Evolutionary conservation across 2,113 vertebrate genomes (phyloP).

Genomic region (Gobio gobio): DNA sequence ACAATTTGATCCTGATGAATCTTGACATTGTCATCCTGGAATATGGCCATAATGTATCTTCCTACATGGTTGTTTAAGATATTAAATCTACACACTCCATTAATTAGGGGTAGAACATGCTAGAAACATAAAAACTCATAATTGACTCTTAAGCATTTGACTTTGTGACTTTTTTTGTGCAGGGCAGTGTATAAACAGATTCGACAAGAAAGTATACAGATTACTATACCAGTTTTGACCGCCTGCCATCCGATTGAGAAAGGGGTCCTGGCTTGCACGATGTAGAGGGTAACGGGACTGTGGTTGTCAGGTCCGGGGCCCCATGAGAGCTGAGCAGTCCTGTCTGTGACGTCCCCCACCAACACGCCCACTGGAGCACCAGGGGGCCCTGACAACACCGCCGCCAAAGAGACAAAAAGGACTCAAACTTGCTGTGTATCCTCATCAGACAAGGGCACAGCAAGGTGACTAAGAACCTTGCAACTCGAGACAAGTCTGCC

Average conservation of each 20-base stretch:
- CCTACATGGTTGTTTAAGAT: no score
- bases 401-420: conserved; percentile 47
- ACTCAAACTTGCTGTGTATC: conserved; percentile 42
- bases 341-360: conserved; percentile 73
- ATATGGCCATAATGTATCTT: no score
- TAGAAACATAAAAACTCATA: no score
- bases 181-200: background rate
- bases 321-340: conserved; percentile 76
- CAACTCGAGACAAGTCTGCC: conserved; percentile 29
- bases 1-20: no score
- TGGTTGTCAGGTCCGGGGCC: conserved; percentile 73
- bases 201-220: background rate
- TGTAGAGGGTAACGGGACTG: conserved; percentile 75
- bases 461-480: conserved; percentile 45
- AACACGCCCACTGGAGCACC: conserved; percentile 70
- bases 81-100: no score
- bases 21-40: no score
- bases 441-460: conserved; percentile 42
- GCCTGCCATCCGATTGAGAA: conserved; percentile 79
- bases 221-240: conserved; percentile 71
- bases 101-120: no score
- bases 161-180: no score
- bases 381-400: conserved; percentile 70
- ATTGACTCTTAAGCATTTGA: no score
- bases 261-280: conserved; percentile 72